phyloP scores from a whole-genome alignment of 2,888 invertebrate genomes.

The Drosophila barbarae region DNA sequence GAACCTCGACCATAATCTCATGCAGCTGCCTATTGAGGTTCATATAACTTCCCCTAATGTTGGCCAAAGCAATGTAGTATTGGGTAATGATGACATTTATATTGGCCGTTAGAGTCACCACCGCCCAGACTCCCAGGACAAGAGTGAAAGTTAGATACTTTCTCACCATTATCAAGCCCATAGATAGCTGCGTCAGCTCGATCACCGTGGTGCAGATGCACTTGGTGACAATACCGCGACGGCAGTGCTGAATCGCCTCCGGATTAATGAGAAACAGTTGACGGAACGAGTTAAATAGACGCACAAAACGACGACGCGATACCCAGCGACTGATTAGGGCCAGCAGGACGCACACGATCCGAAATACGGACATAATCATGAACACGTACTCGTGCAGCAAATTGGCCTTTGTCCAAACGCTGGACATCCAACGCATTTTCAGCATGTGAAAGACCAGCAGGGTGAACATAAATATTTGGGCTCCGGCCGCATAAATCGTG shows the following conservation, averaged over 20 bases:
- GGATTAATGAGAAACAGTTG: constrained; percentile 32
- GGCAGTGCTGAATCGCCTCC: constrained; percentile 26
- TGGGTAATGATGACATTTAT: constrained; percentile 48
- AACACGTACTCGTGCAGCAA: constrained; percentile 33
- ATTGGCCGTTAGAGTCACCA: constrained; percentile 18
- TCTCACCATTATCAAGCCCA: neutral
- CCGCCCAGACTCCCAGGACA: neutral
- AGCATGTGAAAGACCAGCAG: neutral
- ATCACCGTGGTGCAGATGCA: neutral
- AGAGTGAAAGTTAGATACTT: neutral
- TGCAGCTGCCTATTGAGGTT: constrained; percentile 49
- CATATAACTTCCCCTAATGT: constrained; percentile 47
- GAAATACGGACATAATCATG: constrained; percentile 9
- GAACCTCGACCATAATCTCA: constrained; percentile 27
- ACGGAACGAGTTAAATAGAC: constrained; percentile 24
- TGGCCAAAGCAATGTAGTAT: constrained; percentile 47
- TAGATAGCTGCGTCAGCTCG: neutral
- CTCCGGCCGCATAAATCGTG: constrained; percentile 34
- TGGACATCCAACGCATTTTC: neutral
- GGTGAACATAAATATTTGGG: constrained; percentile 14
- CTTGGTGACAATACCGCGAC: constrained; percentile 38
- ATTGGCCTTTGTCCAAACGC: neutral
- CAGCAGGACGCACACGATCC: constrained; percentile 21
- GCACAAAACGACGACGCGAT: constrained; percentile 40
- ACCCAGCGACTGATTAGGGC: constrained; percentile 53